phyloP scores from a whole-genome alignment of 2,888 invertebrate genomes.

The Pterostichus madidus region DNA sequence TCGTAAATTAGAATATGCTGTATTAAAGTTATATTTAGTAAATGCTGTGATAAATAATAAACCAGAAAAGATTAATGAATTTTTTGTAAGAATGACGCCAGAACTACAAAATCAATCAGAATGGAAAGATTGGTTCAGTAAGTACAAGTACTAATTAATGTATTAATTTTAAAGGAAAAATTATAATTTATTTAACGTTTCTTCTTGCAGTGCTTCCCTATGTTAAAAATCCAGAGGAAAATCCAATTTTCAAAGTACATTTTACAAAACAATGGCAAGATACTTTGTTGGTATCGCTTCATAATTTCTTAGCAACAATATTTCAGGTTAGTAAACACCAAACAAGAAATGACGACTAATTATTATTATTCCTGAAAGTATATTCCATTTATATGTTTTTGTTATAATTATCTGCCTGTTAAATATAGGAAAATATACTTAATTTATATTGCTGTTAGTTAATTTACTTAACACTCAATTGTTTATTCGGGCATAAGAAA shows the following conservation, averaged over 20 bases:
- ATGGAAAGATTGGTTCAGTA: conserved; percentile 99
- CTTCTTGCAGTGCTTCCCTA: conserved; percentile 90
- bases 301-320: conserved; percentile 95
- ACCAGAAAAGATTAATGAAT: conserved; percentile 92
- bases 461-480: too few relatives aligned
- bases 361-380: too few relatives aligned
- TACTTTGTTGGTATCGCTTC: conserved; percentile 92
- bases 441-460: too few relatives aligned
- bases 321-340: conserved; percentile 80
- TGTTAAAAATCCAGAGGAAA: conserved; percentile 94
- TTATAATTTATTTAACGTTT: conserved; percentile 58
- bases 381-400: too few relatives aligned
- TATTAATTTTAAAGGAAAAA: conserved; percentile 48
- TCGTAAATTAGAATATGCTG: conserved; percentile 85
- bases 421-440: too few relatives aligned
- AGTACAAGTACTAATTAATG: conserved; percentile 74
- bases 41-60: conserved; percentile 90
- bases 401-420: too few relatives aligned
- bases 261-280: conserved; percentile 98
- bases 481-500: too few relatives aligned
- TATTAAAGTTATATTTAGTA: conserved; percentile 93
- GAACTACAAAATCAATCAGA: conserved; percentile 93
- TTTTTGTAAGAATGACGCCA: conserved; percentile 91
- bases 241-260: conserved; percentile 90
- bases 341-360: not conserved